Conservation (phyloP, 2,113 vertebrate genomes). For the Pseudorectes ferrugineus region DNA sequence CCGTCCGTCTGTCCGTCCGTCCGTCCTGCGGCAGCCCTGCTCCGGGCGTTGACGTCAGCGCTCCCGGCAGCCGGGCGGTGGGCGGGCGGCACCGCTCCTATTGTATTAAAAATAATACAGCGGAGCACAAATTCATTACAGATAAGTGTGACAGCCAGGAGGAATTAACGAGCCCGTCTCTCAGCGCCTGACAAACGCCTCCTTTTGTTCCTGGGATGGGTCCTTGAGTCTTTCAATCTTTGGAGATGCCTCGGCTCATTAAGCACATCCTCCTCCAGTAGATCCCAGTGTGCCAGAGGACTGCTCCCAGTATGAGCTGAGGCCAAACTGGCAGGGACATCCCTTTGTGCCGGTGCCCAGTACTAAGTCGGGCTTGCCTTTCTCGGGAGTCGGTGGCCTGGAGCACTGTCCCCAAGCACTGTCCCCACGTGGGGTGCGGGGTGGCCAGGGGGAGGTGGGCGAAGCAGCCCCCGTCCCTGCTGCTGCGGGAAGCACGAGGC, state of each 20-base stretch:
- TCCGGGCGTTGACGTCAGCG: constrained; percentile 35
- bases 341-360: neutral
- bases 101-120: constrained; percentile 72
- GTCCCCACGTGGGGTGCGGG: fast-evolving
- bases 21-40: constrained; percentile 15
- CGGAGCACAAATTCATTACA: constrained; percentile 66
- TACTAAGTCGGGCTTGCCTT: neutral
- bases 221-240: constrained; percentile 55
- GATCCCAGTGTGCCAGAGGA: neutral
- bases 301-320: neutral
- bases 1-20: neutral
- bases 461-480: neutral
- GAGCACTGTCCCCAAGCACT: neutral
- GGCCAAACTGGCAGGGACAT: neutral
- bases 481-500: neutral
- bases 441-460: neutral
- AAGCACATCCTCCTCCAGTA: constrained; percentile 21
- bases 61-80: constrained; percentile 49
- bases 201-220: constrained; percentile 63
- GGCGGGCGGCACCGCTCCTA: constrained; percentile 53
- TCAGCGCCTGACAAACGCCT: constrained; percentile 62
- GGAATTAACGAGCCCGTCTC: constrained; percentile 64
- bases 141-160: constrained; percentile 65
- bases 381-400: neutral
- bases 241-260: constrained; percentile 37